Evolutionary conservation across 1,140 invertebrate genomes (phyloP).

Genomic region (Bombus turneri): DNA sequence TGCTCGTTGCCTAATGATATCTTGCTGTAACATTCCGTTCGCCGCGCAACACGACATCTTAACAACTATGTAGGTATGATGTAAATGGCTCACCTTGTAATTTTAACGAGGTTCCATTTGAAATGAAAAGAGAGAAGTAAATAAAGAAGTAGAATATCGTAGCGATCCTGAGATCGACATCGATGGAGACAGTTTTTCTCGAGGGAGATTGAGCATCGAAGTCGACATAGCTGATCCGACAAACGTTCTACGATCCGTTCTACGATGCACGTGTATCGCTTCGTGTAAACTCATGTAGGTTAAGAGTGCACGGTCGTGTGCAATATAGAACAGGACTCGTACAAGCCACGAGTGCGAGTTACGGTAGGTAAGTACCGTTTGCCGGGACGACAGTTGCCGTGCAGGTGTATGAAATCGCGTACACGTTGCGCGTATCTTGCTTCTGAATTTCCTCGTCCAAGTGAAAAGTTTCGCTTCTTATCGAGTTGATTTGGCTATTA

Average conservation of each 20-base stretch:
- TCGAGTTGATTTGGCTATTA: not conserved
- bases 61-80: not conserved
- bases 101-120: constrained; percentile 11
- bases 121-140: not conserved
- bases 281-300: constrained; percentile 42
- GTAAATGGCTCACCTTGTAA: constrained; percentile 12
- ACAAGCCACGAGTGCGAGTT: constrained; percentile 44
- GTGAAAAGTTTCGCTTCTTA: constrained; percentile 31
- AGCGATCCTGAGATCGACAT: not conserved
- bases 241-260: not conserved
- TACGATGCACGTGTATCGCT: constrained; percentile 9
- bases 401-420: constrained; percentile 63
- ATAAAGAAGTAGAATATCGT: not conserved
- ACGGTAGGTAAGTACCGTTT: constrained; percentile 58
- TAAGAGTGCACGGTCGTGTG: constrained; percentile 44
- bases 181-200: not conserved
- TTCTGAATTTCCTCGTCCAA: constrained; percentile 14
- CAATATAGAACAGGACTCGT: constrained; percentile 45
- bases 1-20: not conserved
- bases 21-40: constrained; percentile 1
- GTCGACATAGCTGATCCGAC: not conserved
- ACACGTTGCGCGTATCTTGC: constrained; percentile 48
- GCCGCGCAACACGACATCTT: not conserved
- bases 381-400: constrained; percentile 58
- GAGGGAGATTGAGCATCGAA: not conserved